Evolutionary conservation across 1,140 invertebrate species (phyloP), one percentile per base, ranked within the genome.

Genomic region (Heliconius eleuchia): DNA sequence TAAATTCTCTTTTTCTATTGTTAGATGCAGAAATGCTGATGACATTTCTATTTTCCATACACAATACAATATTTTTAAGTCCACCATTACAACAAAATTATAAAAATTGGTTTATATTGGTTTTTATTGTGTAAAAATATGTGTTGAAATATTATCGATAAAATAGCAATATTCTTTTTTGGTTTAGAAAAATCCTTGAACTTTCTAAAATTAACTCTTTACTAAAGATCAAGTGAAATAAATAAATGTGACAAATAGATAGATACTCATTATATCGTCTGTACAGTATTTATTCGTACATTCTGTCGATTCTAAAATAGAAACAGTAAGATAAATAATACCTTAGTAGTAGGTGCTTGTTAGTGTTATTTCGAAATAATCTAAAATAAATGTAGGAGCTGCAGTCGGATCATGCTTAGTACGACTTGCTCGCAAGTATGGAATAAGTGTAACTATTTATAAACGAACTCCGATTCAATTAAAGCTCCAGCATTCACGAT

Each of bases 381-480:
- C 76, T 72, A 46, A 77, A 77, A 77, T 71, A 77, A 77, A 77
- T 71, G 76, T 77, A 77, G 76, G 76, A 77, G 76, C 72, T 77
- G 57, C 76, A 77, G 76, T 77, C 46, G 60, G 76, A 72, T 77
- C 70, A 72, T 77, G 71, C 84, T 82, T 85, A 83, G 85, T 82
- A 81, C 84, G 87, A 89, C 82, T 85, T 85, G 83, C 80, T 71
- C 82, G 79, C 86, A 87, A 88, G 87, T 87, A 80, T 80, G 78
- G 76, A 79, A 85, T 88, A 89, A 91, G 88, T 91, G 86, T 71
- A 81, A 86, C 86, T 91, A 91, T 92, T 91, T 90, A 90, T 91
- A 90, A 87, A 87, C 84, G 76, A 80, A 73, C 79, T 39, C 82
- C 76, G 81, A 85, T 86, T 86, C 88, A 89, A 91, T 90, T 89